Evolutionary conservation across 30 jellyfish, hydroid and myxozoan species (phyloP).

Genomic region (Hydra vulgaris): DNA sequence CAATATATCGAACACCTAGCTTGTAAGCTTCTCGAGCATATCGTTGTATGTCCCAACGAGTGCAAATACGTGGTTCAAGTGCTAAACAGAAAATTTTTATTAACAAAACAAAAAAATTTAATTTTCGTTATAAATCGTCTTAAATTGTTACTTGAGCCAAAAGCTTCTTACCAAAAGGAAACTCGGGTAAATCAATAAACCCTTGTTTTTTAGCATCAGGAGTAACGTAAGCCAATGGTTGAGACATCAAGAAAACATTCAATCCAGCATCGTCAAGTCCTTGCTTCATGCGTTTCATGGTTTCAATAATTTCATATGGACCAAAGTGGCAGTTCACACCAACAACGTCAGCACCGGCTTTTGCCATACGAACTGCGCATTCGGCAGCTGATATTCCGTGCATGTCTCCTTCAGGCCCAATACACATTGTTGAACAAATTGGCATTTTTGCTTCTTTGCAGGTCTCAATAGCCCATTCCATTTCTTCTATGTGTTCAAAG

Average conservation of each 20-base stretch:
- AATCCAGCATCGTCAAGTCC: constrained; percentile 81
- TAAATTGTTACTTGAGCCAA: background rate
- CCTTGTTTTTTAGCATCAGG: constrained; percentile 90
- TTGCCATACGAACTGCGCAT: constrained; percentile 94
- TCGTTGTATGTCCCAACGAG: constrained; percentile 87
- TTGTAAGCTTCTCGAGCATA: constrained; percentile 95
- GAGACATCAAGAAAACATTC: constrained; percentile 66
- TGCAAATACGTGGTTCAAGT: constrained; percentile 83
- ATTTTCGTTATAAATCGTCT: background rate
- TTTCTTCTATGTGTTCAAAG: constrained; percentile 85
- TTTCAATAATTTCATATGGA: constrained; percentile 52
- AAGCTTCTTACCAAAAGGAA: constrained; percentile 85
- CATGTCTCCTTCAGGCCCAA: constrained; percentile 96
- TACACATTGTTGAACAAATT: constrained; percentile 80
- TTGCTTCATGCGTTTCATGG: constrained; percentile 56
- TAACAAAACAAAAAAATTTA: background rate
- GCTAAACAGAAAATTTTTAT: constrained; percentile 18
- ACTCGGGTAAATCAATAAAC: constrained; percentile 84
- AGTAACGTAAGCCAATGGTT: constrained; percentile 75
- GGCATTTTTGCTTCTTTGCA: constrained; percentile 64
- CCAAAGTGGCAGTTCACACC: constrained; percentile 95
- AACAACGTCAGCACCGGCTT: constrained; percentile 93
- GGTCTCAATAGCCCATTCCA: constrained; percentile 98
- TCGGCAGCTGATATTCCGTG: constrained; percentile 85
- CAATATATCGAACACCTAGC: constrained; percentile 89